These are phyloP conservation scores for Oxytorus armatus DNA, from an alignment of 2,888 invertebrate species.

Conservation along the genomic window DNA sequence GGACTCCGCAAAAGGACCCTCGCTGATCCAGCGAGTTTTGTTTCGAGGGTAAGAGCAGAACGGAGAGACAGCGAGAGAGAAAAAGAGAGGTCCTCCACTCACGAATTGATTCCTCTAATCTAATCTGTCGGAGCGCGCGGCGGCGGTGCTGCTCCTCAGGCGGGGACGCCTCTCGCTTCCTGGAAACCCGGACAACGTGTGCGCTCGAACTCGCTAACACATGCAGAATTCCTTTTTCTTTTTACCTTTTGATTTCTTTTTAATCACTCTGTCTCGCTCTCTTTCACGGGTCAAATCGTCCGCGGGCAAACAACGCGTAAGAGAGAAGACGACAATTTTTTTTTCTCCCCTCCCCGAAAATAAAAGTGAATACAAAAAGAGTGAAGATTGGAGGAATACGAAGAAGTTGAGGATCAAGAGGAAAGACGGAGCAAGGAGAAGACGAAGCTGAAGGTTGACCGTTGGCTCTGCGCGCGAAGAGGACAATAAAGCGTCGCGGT, in stretches of 20 bases:
- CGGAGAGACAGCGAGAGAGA: constrained; percentile 8
- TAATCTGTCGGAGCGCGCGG: constrained; percentile 74
- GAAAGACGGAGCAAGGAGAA: constrained; percentile 40
- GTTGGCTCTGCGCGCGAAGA: constrained; percentile 39
- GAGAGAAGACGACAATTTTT: constrained; percentile 53
- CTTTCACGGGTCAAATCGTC: background rate
- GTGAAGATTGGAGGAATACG: constrained; percentile 57
- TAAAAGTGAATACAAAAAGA: constrained; percentile 43
- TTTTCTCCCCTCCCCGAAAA: too few species aligned
- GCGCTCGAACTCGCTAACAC: constrained; percentile 65
- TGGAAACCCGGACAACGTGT: constrained; percentile 79
- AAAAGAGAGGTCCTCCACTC: constrained; percentile 67
- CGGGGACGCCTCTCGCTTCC: constrained; percentile 78
- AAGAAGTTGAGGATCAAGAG: constrained; percentile 63
- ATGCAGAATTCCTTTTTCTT: constrained; percentile 42
- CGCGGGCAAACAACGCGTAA: constrained; percentile 69
- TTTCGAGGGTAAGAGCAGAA: constrained; percentile 39
- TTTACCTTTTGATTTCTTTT: constrained; percentile 38
- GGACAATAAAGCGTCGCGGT: constrained; percentile 70
- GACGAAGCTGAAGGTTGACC: constrained; percentile 63
- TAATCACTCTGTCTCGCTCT: constrained; percentile 36
- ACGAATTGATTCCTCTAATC: constrained; percentile 76
- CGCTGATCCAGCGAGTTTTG: constrained; percentile 31
- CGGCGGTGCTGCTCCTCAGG: constrained; percentile 68
- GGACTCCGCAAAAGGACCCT: constrained; percentile 42